These are phyloP conservation scores for Puffinus mauretanicus DNA, from an alignment of 2,113 vertebrate genomes.

Conservation along the genomic window DNA sequence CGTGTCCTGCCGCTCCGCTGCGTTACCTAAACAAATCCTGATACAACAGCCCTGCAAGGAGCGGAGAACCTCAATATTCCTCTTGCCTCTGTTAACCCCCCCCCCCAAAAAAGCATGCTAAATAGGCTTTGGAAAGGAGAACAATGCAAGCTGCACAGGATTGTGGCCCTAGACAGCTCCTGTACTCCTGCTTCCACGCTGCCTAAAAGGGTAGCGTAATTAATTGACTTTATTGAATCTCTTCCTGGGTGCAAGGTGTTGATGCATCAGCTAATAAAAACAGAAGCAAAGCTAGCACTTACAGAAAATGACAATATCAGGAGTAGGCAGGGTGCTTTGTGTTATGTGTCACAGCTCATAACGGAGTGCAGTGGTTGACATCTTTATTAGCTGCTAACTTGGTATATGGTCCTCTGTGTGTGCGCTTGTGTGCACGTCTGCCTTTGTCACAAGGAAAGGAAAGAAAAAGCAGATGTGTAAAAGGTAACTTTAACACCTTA, in stretches of 20 bases:
- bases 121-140: conserved; percentile 23
- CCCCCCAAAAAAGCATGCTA: neutral
- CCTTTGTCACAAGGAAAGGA: neutral
- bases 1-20: neutral
- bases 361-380: conserved; percentile 6
- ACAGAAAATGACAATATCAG: conserved; percentile 34
- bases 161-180: neutral
- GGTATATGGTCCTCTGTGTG: neutral
- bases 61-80: neutral
- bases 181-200: neutral
- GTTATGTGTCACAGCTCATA: conserved; percentile 53
- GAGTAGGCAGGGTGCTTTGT: conserved; percentile 29
- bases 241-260: conserved; percentile 48
- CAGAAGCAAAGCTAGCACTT: conserved; percentile 16
- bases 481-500: neutral
- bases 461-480: neutral
- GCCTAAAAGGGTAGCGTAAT: conserved; percentile 59
- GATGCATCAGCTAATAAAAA: conserved; percentile 56
- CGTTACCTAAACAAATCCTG: conserved; percentile 15
- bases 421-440: rapidly evolving
- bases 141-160: neutral
- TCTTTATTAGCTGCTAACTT: conserved; percentile 47
- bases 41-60: conserved; percentile 31
- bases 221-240: conserved; percentile 52
- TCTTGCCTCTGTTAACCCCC: neutral